Evolutionary conservation across 2,797 vertebrate genomes (phyloP).

Genomic region (Oryzias sinensis): DNA sequence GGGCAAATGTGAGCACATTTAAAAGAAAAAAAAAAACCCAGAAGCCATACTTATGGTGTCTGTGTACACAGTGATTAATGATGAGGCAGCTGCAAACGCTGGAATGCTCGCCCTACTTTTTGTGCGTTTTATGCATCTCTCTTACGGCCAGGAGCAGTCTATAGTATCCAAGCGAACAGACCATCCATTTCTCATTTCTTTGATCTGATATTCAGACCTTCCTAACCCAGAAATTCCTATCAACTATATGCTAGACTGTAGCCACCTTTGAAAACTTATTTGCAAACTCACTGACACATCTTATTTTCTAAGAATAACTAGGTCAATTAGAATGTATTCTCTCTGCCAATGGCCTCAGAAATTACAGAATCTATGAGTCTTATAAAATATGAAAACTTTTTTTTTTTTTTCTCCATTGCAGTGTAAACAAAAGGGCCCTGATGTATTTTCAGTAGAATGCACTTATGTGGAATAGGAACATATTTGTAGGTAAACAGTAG

Average conservation of each 20-base stretch:
- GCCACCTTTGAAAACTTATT: background rate
- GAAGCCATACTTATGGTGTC: constrained; percentile 17
- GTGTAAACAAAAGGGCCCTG: too few relatives aligned
- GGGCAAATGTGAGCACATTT: constrained; percentile 27
- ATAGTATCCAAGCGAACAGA: constrained; percentile 1
- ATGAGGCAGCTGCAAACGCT: background rate
- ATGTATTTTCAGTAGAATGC: too few relatives aligned
- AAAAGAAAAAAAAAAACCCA: constrained; percentile 22
- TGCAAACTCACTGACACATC: background rate
- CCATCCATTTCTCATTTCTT: background rate
- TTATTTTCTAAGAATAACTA: background rate
- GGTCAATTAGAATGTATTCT: background rate
- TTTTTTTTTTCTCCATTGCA: too few relatives aligned
- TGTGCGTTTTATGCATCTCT: constrained; percentile 11
- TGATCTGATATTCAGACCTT: constrained; percentile 4
- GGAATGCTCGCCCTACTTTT: constrained; percentile 22
- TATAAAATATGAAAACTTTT: too few relatives aligned
- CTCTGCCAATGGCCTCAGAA: background rate
- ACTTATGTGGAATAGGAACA: too few relatives aligned
- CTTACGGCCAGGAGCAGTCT: constrained; percentile 6
- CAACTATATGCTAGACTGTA: background rate
- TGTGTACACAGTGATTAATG: constrained; percentile 25
- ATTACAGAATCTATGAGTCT: background rate
- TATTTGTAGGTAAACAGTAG: too few relatives aligned
- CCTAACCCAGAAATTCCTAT: background rate